A percentile compares a stretch with the other conserved stretches of the same genome.
These are phyloP conservation scores for Lagenorhynchus albirostris DNA, from an alignment of 2,113 vertebrate species.

Conservation along the genomic window DNA sequence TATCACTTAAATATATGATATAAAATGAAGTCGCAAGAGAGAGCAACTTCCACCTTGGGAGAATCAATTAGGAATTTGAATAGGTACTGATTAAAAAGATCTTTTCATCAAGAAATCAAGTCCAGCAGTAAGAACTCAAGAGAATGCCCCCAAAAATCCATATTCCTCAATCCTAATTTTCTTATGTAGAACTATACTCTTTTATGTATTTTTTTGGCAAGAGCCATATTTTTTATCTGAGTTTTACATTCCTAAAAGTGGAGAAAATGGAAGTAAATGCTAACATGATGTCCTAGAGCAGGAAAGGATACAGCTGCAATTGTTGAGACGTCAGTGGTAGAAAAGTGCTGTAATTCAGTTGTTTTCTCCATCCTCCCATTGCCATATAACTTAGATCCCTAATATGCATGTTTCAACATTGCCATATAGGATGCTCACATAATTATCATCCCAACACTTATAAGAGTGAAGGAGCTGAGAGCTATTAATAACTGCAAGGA, in stretches of 20 bases:
- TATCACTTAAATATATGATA: background rate
- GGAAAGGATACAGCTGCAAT: background rate
- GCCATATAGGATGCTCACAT: background rate
- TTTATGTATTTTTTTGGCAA: background rate
- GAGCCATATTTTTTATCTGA: background rate
- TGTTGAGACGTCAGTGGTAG: background rate
- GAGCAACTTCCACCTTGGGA: background rate
- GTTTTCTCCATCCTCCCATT: background rate
- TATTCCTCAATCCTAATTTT: background rate
- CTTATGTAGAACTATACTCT: background rate
- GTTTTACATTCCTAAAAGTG: background rate
- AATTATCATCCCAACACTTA: background rate
- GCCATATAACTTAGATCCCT: background rate
- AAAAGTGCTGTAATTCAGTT: background rate
- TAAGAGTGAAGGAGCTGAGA: background rate
- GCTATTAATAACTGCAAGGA: background rate
- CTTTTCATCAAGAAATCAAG: background rate
- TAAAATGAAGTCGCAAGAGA: background rate
- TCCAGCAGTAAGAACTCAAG: background rate
- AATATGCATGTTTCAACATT: background rate
- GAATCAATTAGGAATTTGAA: background rate
- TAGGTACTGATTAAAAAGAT: background rate
- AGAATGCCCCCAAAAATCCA: background rate
- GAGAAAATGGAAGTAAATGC: background rate
- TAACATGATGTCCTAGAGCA: background rate